A percentile compares a stretch with the other conserved stretches of the same genome.
These are phyloP conservation scores for Trimorus sp. DNA, from an alignment of 2,888 invertebrate genomes.

Conservation along the genomic window DNA sequence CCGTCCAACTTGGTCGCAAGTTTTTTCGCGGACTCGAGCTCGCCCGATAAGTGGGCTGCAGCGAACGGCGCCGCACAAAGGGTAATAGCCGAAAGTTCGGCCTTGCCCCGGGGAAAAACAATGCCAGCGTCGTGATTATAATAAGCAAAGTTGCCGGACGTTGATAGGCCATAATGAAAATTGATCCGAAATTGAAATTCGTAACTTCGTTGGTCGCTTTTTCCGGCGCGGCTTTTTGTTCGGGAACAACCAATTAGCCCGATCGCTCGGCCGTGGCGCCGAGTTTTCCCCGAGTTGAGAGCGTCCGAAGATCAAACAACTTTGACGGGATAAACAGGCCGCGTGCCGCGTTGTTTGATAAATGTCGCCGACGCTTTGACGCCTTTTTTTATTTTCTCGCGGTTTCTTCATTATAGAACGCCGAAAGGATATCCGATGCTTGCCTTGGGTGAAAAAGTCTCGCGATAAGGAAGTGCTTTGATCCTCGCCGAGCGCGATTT, in stretches of 20 bases:
- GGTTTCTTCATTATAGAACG: slow-evolving; percentile 18
- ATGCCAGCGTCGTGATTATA: slow-evolving; percentile 18
- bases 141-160: slow-evolving; percentile 26
- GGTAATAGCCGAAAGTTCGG: slow-evolving; percentile 32
- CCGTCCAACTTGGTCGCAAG: slow-evolving; percentile 13
- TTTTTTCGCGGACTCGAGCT: slow-evolving; percentile 28
- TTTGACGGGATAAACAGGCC: slow-evolving; percentile 22
- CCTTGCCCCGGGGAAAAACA: slow-evolving; percentile 13
- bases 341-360: slow-evolving; percentile 23
- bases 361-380: slow-evolving; percentile 32
- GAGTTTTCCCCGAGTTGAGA: slow-evolving; percentile 41
- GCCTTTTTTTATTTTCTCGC: slow-evolving; percentile 4
- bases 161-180: slow-evolving; percentile 18
- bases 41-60: slow-evolving; percentile 42
- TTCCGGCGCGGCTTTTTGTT: slow-evolving; percentile 27
- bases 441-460: background rate
- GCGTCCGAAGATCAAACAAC: slow-evolving; percentile 45
- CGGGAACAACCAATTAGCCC: slow-evolving; percentile 43
- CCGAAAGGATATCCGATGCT: slow-evolving; percentile 1
- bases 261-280: slow-evolving; percentile 42
- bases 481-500: slow-evolving; percentile 10
- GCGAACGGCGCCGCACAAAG: slow-evolving; percentile 42
- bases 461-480: slow-evolving; percentile 27
- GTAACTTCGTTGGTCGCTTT: slow-evolving; percentile 22
- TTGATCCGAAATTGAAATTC: slow-evolving; percentile 33